Evolutionary conservation across 2,113 vertebrate genomes (phyloP).

Genomic region (Forbesichthys agassizii): DNA sequence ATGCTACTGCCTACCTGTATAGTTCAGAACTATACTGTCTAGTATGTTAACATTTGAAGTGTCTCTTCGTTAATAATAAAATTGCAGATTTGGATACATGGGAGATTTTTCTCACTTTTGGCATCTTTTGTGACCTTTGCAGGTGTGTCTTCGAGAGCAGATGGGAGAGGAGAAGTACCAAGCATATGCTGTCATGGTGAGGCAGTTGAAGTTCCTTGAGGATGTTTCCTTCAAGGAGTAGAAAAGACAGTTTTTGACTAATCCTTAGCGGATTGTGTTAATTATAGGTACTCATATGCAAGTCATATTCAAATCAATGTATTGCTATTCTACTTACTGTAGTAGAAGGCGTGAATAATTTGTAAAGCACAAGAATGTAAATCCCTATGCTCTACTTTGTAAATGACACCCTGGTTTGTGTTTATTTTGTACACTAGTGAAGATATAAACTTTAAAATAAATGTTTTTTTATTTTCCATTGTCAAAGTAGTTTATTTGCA

Average conservation of each 20-base stretch:
- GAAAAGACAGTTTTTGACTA: background rate
- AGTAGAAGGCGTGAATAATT: too few species aligned
- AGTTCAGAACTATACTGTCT: background rate
- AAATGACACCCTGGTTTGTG: slow-evolving; percentile 18
- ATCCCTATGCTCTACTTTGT: slow-evolving; percentile 16
- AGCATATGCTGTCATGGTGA: slow-evolving; percentile 86
- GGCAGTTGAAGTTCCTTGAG: slow-evolving; percentile 94
- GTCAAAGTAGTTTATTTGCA: background rate
- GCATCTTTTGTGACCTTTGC: slow-evolving; percentile 4
- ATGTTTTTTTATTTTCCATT: slow-evolving; percentile 3
- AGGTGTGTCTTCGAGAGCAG: slow-evolving; percentile 82
- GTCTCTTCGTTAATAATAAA: background rate
- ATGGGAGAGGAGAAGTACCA: slow-evolving; percentile 89
- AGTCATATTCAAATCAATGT: background rate
- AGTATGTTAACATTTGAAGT: background rate
- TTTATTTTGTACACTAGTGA: slow-evolving; percentile 33
- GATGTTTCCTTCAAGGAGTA: slow-evolving; percentile 79
- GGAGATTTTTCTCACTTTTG: background rate
- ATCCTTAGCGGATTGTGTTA: background rate
- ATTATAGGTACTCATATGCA: background rate
- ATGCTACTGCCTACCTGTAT: too few species aligned
- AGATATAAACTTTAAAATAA: slow-evolving; percentile 49
- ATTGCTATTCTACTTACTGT: slow-evolving; percentile 2
- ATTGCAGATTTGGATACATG: background rate
- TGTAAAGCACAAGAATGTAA: slow-evolving; percentile 10